phyloP scores from a whole-genome alignment of 2,797 vertebrate genomes.

The Cetoscarus ocellatus region DNA sequence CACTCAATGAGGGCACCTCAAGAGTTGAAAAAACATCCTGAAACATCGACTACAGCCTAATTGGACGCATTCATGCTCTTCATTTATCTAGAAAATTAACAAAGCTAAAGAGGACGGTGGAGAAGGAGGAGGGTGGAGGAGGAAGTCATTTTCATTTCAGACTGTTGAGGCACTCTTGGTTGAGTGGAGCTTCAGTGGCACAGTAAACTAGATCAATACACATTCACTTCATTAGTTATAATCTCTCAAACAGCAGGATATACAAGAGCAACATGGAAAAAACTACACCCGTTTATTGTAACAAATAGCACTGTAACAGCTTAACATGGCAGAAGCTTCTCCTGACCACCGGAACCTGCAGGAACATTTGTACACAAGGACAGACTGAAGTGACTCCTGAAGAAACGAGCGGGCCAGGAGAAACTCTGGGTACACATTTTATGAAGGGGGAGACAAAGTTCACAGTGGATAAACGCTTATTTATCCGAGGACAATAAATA shows the following conservation, averaged over 20 bases:
- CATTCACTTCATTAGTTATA: conserved; percentile 64
- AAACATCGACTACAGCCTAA: conserved; percentile 26
- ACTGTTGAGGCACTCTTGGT: conserved; percentile 76
- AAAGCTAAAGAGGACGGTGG: background rate
- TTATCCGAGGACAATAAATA: conserved; percentile 74
- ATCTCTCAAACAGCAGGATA: conserved; percentile 52
- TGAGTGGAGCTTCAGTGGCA: conserved; percentile 75
- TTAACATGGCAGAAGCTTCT: conserved; percentile 53
- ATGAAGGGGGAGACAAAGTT: conserved; percentile 45
- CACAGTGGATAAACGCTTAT: conserved; percentile 59
- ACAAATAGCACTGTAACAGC: conserved; percentile 69
- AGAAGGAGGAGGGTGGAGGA: background rate
- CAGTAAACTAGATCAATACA: conserved; percentile 73
- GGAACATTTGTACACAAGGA: conserved; percentile 24
- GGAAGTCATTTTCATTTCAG: conserved; percentile 51
- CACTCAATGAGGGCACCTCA: conserved; percentile 72
- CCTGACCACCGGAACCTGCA: conserved; percentile 56
- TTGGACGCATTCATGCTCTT: conserved; percentile 8
- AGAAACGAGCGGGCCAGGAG: conserved; percentile 45
- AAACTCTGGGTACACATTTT: conserved; percentile 46
- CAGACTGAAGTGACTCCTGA: conserved; percentile 24
- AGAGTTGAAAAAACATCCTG: conserved; percentile 59
- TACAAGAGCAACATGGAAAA: conserved; percentile 44
- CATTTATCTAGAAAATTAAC: conserved; percentile 20
- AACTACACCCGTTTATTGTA: conserved; percentile 48